phyloP scores from a whole-genome alignment of 2,888 invertebrate species.

The Pterostichus niger region DNA sequence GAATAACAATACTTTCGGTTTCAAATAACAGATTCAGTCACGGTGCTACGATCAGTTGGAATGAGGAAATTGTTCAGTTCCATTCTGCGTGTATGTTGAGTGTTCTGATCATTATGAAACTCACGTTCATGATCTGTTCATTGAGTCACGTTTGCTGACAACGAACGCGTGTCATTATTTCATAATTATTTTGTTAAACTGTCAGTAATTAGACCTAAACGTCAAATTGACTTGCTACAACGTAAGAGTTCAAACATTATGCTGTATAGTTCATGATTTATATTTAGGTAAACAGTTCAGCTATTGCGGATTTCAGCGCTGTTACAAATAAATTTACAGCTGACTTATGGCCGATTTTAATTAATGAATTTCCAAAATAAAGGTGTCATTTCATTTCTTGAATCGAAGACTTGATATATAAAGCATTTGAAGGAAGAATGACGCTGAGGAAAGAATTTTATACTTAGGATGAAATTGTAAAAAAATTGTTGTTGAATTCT shows the following conservation, averaged over 20 bases:
- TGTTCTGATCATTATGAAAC: conserved; percentile 52
- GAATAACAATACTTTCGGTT: conserved; percentile 54
- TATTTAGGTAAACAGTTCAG: no score
- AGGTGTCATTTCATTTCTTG: no score
- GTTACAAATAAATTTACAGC: no score
- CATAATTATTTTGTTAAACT: conserved; percentile 43
- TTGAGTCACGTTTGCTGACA: conserved; percentile 43
- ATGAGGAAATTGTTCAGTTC: conserved; percentile 51
- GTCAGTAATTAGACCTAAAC: not conserved
- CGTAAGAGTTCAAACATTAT: not conserved
- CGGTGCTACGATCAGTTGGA: conserved; percentile 29
- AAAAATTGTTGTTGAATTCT: no score
- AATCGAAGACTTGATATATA: no score
- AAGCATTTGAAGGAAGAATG: no score
- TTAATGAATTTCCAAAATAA: no score
- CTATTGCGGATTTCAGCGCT: no score
- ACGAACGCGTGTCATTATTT: conserved; percentile 27
- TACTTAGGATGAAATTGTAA: no score
- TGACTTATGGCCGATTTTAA: no score
- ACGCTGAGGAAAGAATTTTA: no score
- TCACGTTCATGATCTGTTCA: conserved; percentile 47
- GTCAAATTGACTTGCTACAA: not conserved
- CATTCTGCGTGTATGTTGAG: not conserved
- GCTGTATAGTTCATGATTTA: no score
- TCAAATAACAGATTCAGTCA: conserved; percentile 60